Conservation (phyloP, 2,888 invertebrate species). For the Cotesia congregata region DNA sequence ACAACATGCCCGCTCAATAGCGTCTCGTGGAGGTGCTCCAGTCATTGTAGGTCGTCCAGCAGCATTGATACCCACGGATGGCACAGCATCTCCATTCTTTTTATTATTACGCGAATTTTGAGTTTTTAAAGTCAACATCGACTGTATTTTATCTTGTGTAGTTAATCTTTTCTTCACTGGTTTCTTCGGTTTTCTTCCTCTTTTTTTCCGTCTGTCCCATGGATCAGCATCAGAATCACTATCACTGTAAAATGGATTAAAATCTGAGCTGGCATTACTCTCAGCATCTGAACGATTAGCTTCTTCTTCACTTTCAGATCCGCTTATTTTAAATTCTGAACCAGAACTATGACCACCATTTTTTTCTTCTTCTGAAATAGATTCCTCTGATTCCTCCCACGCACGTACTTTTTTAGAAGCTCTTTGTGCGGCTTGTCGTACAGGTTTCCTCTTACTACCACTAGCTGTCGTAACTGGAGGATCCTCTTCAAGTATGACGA, state of each 20-base stretch:
- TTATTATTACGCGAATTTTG: slow-evolving; percentile 66
- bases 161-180: slow-evolving; percentile 75
- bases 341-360: slow-evolving; percentile 69
- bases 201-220: slow-evolving; percentile 81
- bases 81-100: slow-evolving; percentile 69
- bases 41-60: slow-evolving; percentile 62
- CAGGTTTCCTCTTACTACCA: slow-evolving; percentile 74
- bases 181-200: slow-evolving; percentile 75
- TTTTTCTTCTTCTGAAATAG: slow-evolving; percentile 73
- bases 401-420: slow-evolving; percentile 73
- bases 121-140: slow-evolving; percentile 74
- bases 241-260: slow-evolving; percentile 92
- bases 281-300: slow-evolving; percentile 68
- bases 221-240: slow-evolving; percentile 88
- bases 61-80: slow-evolving; percentile 71
- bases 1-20: slow-evolving; percentile 89
- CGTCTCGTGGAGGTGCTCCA: slow-evolving; percentile 81
- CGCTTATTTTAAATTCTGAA: slow-evolving; percentile 74
- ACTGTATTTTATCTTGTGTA: slow-evolving; percentile 86
- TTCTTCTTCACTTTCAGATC: slow-evolving; percentile 67
- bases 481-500: slow-evolving; percentile 67
- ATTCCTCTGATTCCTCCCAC: slow-evolving; percentile 72
- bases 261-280: slow-evolving; percentile 83
- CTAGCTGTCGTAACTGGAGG: slow-evolving; percentile 60
- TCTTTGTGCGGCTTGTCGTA: slow-evolving; percentile 75